These are phyloP conservation scores for Serilophus lunatus DNA, from an alignment of 2,113 vertebrate species.

Conservation along the genomic window DNA sequence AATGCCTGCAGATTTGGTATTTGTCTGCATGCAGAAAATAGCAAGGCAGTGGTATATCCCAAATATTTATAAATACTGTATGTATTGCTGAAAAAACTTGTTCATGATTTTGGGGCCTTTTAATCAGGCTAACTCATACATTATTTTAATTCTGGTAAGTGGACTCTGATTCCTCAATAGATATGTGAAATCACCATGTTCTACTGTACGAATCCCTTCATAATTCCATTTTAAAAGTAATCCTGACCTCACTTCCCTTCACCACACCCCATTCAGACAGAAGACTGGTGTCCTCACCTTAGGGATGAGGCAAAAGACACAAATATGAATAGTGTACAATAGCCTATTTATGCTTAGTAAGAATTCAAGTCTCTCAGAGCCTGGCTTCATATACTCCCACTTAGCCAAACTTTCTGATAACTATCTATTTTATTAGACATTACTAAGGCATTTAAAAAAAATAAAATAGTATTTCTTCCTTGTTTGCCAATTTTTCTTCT, in stretches of 20 bases:
- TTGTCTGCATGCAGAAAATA: background rate
- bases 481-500: background rate
- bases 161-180: background rate
- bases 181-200: background rate
- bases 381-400: background rate
- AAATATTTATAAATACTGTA: background rate
- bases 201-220: background rate
- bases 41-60: background rate
- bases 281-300: rapidly evolving
- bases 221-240: background rate
- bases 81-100: background rate
- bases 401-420: background rate
- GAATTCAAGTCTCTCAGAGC: background rate
- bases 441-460: background rate
- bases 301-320: background rate
- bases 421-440: background rate
- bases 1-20: background rate
- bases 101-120: background rate
- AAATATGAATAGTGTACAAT: background rate
- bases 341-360: background rate
- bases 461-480: background rate
- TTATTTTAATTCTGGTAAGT: background rate
- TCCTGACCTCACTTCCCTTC: background rate
- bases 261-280: background rate
- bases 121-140: background rate